Evolutionary conservation across 2,797 vertebrate genomes (phyloP).

Genomic region (Moxostoma hubbsi): DNA sequence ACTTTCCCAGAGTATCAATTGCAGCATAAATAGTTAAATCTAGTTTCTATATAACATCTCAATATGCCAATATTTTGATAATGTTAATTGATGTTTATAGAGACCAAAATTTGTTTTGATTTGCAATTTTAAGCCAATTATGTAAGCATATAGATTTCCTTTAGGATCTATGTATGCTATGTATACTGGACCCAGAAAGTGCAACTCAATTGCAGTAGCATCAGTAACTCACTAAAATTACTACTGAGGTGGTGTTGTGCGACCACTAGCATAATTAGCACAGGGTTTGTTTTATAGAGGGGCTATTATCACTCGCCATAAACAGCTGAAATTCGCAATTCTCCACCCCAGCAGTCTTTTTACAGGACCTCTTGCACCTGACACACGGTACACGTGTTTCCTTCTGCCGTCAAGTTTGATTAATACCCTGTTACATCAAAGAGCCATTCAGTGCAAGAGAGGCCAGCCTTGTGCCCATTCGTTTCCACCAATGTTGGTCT

Average conservation of each 20-base stretch:
- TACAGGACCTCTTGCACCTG: slow-evolving; percentile 72
- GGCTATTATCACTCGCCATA: slow-evolving; percentile 80
- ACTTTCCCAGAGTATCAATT: no score
- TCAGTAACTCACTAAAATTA: neutral
- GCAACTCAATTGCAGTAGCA: neutral
- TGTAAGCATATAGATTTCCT: neutral
- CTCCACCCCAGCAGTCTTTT: slow-evolving; percentile 69
- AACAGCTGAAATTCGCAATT: slow-evolving; percentile 72
- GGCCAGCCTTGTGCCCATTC: slow-evolving; percentile 74
- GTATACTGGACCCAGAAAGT: neutral
- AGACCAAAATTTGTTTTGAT: no score
- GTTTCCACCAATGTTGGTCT: slow-evolving; percentile 71
- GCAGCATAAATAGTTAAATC: no score
- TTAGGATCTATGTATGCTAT: neutral
- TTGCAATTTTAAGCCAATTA: no score
- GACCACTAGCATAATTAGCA: slow-evolving; percentile 71
- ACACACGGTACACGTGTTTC: slow-evolving; percentile 74
- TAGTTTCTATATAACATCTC: no score
- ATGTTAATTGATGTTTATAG: no score
- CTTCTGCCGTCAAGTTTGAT: slow-evolving; percentile 36
- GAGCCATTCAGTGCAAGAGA: slow-evolving; percentile 57
- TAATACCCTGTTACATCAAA: slow-evolving; percentile 51
- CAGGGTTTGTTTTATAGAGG: slow-evolving; percentile 75
- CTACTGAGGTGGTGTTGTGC: slow-evolving; percentile 53
- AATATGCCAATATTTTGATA: no score